Evolutionary conservation across 2,797 vertebrate genomes (phyloP).

Genomic region (Anguilla megastoma): DNA sequence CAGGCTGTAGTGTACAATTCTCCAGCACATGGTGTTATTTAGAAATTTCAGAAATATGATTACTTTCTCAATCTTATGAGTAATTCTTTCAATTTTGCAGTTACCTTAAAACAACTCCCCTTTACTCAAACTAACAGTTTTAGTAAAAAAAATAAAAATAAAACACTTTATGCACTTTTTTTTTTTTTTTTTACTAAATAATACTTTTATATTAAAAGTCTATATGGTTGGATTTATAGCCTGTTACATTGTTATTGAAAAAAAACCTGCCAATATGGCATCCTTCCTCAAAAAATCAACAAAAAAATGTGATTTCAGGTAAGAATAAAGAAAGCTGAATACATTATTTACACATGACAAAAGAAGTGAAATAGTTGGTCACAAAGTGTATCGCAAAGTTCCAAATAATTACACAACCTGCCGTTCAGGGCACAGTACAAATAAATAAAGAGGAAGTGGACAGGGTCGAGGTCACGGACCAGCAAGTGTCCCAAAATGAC

Average conservation of each 20-base stretch:
- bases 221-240: constrained; percentile 53
- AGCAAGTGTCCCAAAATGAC: constrained; percentile 28
- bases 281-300: constrained; percentile 45
- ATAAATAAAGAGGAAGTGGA: constrained; percentile 39
- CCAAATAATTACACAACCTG: constrained; percentile 44
- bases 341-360: constrained; percentile 64
- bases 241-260: constrained; percentile 46
- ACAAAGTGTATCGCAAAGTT: constrained; percentile 41
- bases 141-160: constrained; percentile 47
- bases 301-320: constrained; percentile 43
- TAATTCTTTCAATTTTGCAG: background rate
- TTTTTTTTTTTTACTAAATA: constrained; percentile 58
- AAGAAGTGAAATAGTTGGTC: constrained; percentile 57
- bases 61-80: constrained; percentile 3
- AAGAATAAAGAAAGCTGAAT: constrained; percentile 56
- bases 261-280: constrained; percentile 52
- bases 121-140: background rate
- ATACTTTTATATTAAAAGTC: constrained; percentile 65
- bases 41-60: background rate
- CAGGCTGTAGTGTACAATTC: constrained; percentile 23
- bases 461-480: background rate
- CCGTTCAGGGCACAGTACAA: constrained; percentile 43
- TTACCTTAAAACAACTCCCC: constrained; percentile 10
- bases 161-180: constrained; percentile 28
- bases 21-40: background rate